Evolutionary conservation across 30 jellyfish, hydroid and myxozoan genomes (phyloP).

Genomic region (Euphysa ruthae): DNA sequence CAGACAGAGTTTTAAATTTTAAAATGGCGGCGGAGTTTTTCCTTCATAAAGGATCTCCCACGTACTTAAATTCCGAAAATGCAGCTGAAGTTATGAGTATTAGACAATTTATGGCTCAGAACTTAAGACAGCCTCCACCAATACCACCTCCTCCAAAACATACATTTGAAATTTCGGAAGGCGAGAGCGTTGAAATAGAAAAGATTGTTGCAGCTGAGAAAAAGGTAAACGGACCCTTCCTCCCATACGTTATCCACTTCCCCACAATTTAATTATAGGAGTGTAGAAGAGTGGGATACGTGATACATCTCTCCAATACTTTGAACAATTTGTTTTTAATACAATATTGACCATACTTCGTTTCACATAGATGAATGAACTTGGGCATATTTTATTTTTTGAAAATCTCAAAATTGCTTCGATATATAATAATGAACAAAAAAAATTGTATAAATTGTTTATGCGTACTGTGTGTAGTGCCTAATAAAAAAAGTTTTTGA

Average conservation of each 20-base stretch:
- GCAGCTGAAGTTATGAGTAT: constrained; percentile 32
- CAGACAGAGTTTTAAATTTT: not conserved
- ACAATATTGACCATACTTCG: too few relatives aligned
- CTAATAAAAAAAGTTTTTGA: too few relatives aligned
- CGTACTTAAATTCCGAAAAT: constrained; percentile 42
- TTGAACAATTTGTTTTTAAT: too few relatives aligned
- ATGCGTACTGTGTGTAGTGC: too few relatives aligned
- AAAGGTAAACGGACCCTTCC: constrained; percentile 31
- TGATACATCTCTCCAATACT: too few relatives aligned
- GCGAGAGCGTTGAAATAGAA: constrained; percentile 41
- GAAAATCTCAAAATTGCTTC: too few relatives aligned
- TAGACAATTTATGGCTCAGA: constrained; percentile 45
- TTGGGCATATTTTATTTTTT: too few relatives aligned
- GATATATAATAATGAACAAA: too few relatives aligned
- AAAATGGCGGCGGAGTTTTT: constrained; percentile 43
- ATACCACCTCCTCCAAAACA: constrained; percentile 38
- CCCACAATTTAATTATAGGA: constrained; percentile 7
- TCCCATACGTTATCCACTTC: constrained; percentile 17
- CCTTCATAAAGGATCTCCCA: constrained; percentile 39
- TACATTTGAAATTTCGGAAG: constrained; percentile 38
- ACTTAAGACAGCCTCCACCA: constrained; percentile 37
- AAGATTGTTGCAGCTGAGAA: constrained; percentile 44
- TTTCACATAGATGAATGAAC: too few relatives aligned
- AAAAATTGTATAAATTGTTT: too few relatives aligned
- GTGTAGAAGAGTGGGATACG: too few relatives aligned